phyloP scores from a whole-genome alignment of 2,113 vertebrate genomes.

The Amazona guildingii region DNA sequence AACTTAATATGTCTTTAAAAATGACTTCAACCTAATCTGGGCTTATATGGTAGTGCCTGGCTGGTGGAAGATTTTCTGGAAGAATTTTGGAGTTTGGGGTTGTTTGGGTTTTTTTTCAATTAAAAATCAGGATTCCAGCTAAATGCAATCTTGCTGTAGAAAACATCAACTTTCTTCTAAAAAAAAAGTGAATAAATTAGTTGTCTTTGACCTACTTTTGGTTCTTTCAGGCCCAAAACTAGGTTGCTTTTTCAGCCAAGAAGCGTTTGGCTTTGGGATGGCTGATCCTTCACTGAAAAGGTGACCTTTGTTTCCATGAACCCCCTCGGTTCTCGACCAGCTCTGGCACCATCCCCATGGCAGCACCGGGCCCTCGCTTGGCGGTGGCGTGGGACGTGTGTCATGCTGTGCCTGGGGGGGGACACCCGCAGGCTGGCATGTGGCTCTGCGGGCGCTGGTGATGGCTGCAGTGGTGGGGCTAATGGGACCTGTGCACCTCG shows the following conservation, averaged over 20 bases:
- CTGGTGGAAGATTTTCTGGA: constrained; percentile 58
- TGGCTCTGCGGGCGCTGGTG: constrained; percentile 16
- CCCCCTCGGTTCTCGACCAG: background rate
- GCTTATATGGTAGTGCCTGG: constrained; percentile 35
- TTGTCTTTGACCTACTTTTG: constrained; percentile 43
- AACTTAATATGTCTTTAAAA: constrained; percentile 60
- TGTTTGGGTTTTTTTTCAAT: background rate
- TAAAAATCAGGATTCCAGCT: constrained; percentile 48
- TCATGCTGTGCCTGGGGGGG: background rate
- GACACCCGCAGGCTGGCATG: background rate
- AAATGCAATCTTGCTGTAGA: constrained; percentile 49
- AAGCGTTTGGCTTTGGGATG: background rate
- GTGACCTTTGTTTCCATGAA: constrained; percentile 10
- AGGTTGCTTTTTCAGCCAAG: constrained; percentile 41
- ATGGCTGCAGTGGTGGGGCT: background rate
- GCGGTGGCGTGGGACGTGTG: background rate
- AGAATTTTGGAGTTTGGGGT: background rate
- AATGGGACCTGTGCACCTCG: constrained; percentile 51
- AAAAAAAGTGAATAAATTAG: background rate
- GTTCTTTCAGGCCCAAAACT: constrained; percentile 45
- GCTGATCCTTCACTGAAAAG: constrained; percentile 50
- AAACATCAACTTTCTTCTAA: constrained; percentile 4
- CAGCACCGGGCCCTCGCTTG: background rate
- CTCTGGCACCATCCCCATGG: background rate
- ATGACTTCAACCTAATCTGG: constrained; percentile 63